Conservation (phyloP, 2,797 vertebrate genomes). For the Allobates femoralis region DNA sequence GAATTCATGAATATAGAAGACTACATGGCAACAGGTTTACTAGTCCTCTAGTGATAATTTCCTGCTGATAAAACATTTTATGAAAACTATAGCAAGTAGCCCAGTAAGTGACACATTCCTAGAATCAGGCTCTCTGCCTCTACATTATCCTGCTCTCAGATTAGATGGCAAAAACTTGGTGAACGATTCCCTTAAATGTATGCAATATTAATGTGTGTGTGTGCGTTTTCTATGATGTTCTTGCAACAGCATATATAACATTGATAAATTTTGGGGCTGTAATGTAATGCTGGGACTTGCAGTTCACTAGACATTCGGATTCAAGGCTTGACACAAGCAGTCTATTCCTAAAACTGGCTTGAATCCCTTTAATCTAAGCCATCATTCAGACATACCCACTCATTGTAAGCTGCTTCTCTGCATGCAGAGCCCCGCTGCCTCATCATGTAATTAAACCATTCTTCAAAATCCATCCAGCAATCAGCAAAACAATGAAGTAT, state of each 20-base stretch:
- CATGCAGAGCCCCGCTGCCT: slow-evolving; percentile 13
- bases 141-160: too few species aligned
- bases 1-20: too few species aligned
- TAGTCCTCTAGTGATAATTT: too few species aligned
- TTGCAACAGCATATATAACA: slow-evolving; percentile 7
- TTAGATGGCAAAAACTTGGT: too few species aligned
- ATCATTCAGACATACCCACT: not conserved
- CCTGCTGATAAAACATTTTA: too few species aligned
- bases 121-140: too few species aligned
- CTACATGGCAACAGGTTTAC: too few species aligned
- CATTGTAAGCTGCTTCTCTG: not conserved
- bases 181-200: too few species aligned
- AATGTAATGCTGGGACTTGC: slow-evolving; percentile 18
- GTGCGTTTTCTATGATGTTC: not conserved
- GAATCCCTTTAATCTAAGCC: not conserved
- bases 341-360: not conserved
- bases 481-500: not conserved
- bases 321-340: not conserved
- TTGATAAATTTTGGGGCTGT: not conserved
- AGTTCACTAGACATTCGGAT: not conserved
- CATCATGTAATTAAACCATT: not conserved
- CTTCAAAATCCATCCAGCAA: slow-evolving; percentile 12
- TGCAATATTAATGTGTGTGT: not conserved
- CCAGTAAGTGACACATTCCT: too few species aligned
- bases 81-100: too few species aligned